These are phyloP conservation scores for Labrus mixtus DNA, from an alignment of 2,113 vertebrate genomes.

Conservation along the genomic window DNA sequence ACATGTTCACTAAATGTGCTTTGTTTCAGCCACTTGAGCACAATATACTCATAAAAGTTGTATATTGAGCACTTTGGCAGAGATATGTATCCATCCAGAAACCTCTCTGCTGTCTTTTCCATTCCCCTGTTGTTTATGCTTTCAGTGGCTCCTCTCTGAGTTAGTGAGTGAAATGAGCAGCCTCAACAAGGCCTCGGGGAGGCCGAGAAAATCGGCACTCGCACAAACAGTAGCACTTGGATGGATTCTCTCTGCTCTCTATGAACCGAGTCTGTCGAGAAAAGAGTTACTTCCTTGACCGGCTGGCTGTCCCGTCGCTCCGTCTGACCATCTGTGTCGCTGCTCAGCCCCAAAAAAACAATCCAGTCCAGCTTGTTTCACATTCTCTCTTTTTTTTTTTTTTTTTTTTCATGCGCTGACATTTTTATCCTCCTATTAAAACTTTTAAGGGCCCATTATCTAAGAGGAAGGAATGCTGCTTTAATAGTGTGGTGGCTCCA, in stretches of 20 bases:
- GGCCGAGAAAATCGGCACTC: conserved; percentile 26
- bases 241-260: conserved; percentile 39
- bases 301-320: conserved; percentile 41
- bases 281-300: conserved; percentile 59
- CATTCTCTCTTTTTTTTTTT: conserved; percentile 54
- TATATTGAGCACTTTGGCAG: conserved; percentile 23
- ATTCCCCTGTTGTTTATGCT: conserved; percentile 31
- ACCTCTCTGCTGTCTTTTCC: conserved; percentile 38
- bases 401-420: conserved; percentile 75
- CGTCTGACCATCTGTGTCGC: conserved; percentile 65
- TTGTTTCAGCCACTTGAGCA: conserved; percentile 22
- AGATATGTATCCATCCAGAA: conserved; percentile 31
- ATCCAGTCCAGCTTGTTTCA: conserved; percentile 59
- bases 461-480: conserved; percentile 82
- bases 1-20: conserved; percentile 4
- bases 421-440: conserved; percentile 86
- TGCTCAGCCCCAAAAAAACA: conserved; percentile 59
- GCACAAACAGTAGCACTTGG: conserved; percentile 71
- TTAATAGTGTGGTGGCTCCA: conserved; percentile 80
- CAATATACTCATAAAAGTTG: conserved; percentile 30
- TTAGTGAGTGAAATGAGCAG: conserved; percentile 39
- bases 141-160: conserved; percentile 38
- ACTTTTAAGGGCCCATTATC: conserved; percentile 84
- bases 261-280: conserved; percentile 32
- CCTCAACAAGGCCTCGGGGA: conserved; percentile 42